Conservation (phyloP, 2,113 vertebrate genomes). For the Xenus cinereus region DNA sequence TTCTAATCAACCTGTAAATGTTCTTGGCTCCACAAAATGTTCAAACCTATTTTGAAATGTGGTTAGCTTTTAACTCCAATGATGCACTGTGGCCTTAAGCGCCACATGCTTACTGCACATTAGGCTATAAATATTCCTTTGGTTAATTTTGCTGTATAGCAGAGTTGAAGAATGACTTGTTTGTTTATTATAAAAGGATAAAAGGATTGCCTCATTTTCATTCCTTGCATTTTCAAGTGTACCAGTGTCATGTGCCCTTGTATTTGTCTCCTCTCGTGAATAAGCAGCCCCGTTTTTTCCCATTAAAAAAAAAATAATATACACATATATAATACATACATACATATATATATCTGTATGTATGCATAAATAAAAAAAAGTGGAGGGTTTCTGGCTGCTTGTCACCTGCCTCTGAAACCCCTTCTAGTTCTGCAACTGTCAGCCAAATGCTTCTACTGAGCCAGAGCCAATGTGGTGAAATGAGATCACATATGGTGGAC, state of each 20-base stretch:
- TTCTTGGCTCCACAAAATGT: not conserved
- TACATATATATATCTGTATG: not conserved
- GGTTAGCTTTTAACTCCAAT: not conserved
- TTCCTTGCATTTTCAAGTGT: not conserved
- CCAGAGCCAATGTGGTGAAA: slow-evolving; percentile 82
- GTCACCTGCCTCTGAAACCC: slow-evolving; percentile 29
- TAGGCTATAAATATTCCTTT: not conserved
- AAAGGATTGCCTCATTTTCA: not conserved
- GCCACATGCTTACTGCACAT: not conserved
- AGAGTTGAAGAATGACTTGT: not conserved
- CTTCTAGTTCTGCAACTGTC: slow-evolving; percentile 29
- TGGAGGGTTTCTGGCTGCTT: slow-evolving; percentile 3
- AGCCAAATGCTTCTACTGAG: slow-evolving; percentile 68
- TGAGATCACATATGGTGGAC: slow-evolving; percentile 79
- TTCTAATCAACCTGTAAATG: not conserved
- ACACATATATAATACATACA: slow-evolving; percentile 1
- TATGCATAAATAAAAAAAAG: not conserved
- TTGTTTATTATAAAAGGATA: not conserved
- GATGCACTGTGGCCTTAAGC: not conserved
- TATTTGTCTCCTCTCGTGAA: not conserved
- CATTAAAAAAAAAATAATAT: not conserved
- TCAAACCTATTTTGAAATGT: not conserved
- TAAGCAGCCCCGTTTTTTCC: not conserved
- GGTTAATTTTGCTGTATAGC: not conserved
- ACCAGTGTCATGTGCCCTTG: not conserved